Percentiles rank a stretch among this genome's conserved stretches.
Conservation (phyloP, 1,140 invertebrate species). For the Drosophila insularis region DNA sequence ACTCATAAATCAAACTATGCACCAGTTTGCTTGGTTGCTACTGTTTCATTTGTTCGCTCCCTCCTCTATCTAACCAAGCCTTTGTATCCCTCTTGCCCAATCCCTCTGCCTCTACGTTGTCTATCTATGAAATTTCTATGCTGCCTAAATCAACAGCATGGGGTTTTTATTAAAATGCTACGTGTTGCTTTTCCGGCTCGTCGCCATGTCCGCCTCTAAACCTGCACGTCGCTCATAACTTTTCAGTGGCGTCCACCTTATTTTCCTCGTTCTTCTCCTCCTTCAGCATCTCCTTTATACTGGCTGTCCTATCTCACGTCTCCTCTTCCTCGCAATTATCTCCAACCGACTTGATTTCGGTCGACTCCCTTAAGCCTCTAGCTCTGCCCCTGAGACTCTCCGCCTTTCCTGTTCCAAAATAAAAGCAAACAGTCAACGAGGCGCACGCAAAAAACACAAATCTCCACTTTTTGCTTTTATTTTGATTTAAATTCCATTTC, state of each 20-base stretch:
- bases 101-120: neutral
- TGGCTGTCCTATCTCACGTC: too few relatives aligned
- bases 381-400: neutral
- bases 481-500: slow-evolving; percentile 52
- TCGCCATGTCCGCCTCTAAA: slow-evolving; percentile 19
- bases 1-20: slow-evolving; percentile 68
- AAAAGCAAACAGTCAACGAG: slow-evolving; percentile 45
- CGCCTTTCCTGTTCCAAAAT: slow-evolving; percentile 12
- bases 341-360: slow-evolving; percentile 11
- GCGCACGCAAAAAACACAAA: slow-evolving; percentile 25
- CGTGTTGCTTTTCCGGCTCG: slow-evolving; percentile 60
- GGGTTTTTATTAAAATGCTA: slow-evolving; percentile 57
- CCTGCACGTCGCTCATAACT: slow-evolving; percentile 55
- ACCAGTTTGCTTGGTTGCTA: slow-evolving; percentile 35
- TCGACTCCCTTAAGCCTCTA: neutral
- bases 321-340: neutral
- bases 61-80: neutral
- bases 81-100: slow-evolving; percentile 2
- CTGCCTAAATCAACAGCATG: slow-evolving; percentile 35
- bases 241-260: slow-evolving; percentile 22
- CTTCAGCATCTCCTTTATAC: neutral
- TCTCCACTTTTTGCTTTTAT: slow-evolving; percentile 40
- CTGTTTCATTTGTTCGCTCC: slow-evolving; percentile 14
- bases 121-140: slow-evolving; percentile 14
- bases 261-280: neutral